These are phyloP conservation scores for Eulithis testata DNA, from an alignment of 2,888 invertebrate genomes.

Conservation along the genomic window DNA sequence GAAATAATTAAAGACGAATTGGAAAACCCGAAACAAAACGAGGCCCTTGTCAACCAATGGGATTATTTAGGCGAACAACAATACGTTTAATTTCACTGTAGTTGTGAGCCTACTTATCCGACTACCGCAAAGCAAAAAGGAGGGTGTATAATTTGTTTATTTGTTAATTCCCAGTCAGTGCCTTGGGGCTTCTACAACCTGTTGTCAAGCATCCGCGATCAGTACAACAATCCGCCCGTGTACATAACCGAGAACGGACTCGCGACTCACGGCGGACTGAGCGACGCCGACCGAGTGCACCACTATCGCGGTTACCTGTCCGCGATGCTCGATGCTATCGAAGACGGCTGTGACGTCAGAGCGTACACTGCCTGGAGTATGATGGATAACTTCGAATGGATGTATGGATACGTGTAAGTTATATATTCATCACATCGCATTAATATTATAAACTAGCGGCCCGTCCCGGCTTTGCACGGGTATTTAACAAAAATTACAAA, in stretches of 20 bases:
- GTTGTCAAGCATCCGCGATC: constrained; percentile 72
- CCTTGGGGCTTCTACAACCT: constrained; percentile 84
- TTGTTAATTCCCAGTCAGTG: constrained; percentile 47
- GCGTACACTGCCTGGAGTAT: constrained; percentile 86
- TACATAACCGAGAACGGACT: constrained; percentile 85
- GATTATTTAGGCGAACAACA: too few relatives aligned
- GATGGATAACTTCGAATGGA: constrained; percentile 87
- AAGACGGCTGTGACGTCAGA: constrained; percentile 69
- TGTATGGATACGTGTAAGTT: constrained; percentile 80
- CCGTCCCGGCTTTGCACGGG: too few relatives aligned
- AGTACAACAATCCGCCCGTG: constrained; percentile 80
- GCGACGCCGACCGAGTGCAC: constrained; percentile 69
- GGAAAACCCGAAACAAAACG: too few relatives aligned
- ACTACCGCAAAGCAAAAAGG: too few relatives aligned
- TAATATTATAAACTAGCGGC: too few relatives aligned
- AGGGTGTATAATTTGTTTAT: not conserved
- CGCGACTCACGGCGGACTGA: constrained; percentile 50
- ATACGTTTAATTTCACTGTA: too few relatives aligned
- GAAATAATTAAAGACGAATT: too few relatives aligned
- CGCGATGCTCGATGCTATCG: constrained; percentile 70
- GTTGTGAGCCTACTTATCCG: too few relatives aligned
- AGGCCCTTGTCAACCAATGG: too few relatives aligned
- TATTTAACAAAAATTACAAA: too few relatives aligned
- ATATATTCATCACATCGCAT: not conserved
- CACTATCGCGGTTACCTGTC: constrained; percentile 66